A percentile compares a stretch with the other conserved stretches of the same genome.
These are phyloP conservation scores for Cryptocheilus praepositus DNA, from an alignment of 2,888 invertebrate genomes.

Conservation along the genomic window DNA sequence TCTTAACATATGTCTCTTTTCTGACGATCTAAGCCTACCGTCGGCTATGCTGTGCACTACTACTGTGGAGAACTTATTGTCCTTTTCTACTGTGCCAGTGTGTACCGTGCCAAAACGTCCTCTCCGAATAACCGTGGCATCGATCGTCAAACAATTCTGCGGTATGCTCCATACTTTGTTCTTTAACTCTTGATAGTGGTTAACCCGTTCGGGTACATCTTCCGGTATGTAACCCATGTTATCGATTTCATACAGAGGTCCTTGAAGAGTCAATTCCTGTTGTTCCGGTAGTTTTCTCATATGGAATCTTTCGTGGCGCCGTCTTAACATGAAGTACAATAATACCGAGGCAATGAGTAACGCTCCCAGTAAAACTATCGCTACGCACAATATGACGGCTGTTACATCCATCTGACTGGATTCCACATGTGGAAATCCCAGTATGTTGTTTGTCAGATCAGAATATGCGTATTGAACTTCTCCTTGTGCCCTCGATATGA, in stretches of 20 bases:
- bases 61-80: slow-evolving; percentile 77
- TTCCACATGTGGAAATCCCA: neutral
- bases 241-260: slow-evolving; percentile 87
- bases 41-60: slow-evolving; percentile 83
- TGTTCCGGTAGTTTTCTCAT: slow-evolving; percentile 78
- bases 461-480: slow-evolving; percentile 66
- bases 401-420: slow-evolving; percentile 48
- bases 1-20: slow-evolving; percentile 79
- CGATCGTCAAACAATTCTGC: slow-evolving; percentile 83
- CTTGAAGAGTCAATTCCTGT: slow-evolving; percentile 85
- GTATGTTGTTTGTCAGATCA: slow-evolving; percentile 52
- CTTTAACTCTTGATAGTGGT: slow-evolving; percentile 85
- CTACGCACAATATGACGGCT: slow-evolving; percentile 77
- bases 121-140: slow-evolving; percentile 82
- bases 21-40: slow-evolving; percentile 76
- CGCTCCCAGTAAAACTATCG: slow-evolving; percentile 83
- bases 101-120: slow-evolving; percentile 89
- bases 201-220: slow-evolving; percentile 80
- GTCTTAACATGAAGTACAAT: slow-evolving; percentile 79
- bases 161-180: slow-evolving; percentile 86
- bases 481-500: slow-evolving; percentile 76
- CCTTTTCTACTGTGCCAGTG: slow-evolving; percentile 82
- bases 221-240: slow-evolving; percentile 87
- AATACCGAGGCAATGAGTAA: slow-evolving; percentile 81
- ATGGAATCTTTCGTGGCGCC: slow-evolving; percentile 72